Base-by-base conservation (phyloP, 2,797 vertebrate species). In the Sylvilagus floridanus region DNA sequence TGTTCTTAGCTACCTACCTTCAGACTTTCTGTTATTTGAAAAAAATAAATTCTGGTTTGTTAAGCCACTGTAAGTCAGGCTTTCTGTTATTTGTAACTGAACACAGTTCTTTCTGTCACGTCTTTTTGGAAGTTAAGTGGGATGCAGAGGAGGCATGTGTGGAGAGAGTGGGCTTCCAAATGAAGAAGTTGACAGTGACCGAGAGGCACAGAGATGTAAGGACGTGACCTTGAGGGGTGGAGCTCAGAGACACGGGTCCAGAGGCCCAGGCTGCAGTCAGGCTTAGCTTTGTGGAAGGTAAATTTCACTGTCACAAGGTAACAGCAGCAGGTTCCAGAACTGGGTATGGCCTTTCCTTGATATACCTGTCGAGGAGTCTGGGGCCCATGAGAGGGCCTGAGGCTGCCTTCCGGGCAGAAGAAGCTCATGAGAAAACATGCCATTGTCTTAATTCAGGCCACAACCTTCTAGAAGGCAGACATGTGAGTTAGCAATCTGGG, bases 1-100 rank as follows among this genome's bases (percentile, higher is more conserved):
- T 57, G 11, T 47, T 19, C 22, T 76, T 60, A 90, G 10, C 50
- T 73, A 26, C 16, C 11, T 65, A 60, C 52, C 28, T 68, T 83
- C 52, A 79, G 69, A 42, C 11, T 22, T 90, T 54, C 47, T 79
- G 37, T 81, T 89, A 26, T 54, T n/a, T 73, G 52, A 85, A 69
- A 90, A 84, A 90, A 57, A 75, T 30, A 90, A 69, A 96, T 75
- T 21, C 50, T 26, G 30, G 16, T 85, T 82, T 78, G 63, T 68
- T 35, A 68, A 90, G 68, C 35, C 6, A 24, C 4, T 37, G 7
- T 37, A n/a, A 65, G 26, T 54, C 21, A 71, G 16, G 24, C 54
- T 88, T 92, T 76, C 60, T 73, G 4, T 77, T 83, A 82, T 17
- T 82, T 83, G 24, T 65, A 62, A 71, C 6, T 62, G 65, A 84